phyloP scores from a whole-genome alignment of 92 coral and sea anemone genomes.

The Palythoa grandiflora region DNA sequence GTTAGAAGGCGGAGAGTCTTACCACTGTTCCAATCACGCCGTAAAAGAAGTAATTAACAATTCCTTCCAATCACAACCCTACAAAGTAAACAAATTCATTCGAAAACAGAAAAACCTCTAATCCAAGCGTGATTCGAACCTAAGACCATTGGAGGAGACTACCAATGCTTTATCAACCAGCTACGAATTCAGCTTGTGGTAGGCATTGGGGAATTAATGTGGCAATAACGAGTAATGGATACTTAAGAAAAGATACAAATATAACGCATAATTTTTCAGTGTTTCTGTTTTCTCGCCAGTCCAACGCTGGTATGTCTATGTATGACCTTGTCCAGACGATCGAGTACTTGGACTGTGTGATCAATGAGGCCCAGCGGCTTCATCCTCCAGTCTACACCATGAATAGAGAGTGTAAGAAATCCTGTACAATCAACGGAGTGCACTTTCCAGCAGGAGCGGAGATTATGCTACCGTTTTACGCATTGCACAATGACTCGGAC shows the following conservation, averaged over 20 bases:
- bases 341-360: slow-evolving; percentile 77
- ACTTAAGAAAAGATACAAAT: not conserved
- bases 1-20: too few relatives aligned
- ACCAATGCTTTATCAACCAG: too few relatives aligned
- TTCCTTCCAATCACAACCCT: too few relatives aligned
- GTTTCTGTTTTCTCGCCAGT: not conserved
- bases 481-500: slow-evolving; percentile 67
- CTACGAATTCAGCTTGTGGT: not conserved
- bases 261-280: not conserved
- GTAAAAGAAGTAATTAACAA: too few relatives aligned
- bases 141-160: too few relatives aligned
- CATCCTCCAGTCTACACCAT: slow-evolving; percentile 65
- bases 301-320: slow-evolving; percentile 51
- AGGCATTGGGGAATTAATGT: not conserved
- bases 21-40: too few relatives aligned
- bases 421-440: slow-evolving; percentile 52
- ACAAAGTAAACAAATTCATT: too few relatives aligned
- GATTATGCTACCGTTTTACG: slow-evolving; percentile 58
- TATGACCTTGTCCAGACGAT: slow-evolving; percentile 66
- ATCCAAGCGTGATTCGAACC: too few relatives aligned
- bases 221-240: not conserved
- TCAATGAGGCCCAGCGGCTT: slow-evolving; percentile 69
- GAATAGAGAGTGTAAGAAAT: slow-evolving; percentile 61
- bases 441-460: slow-evolving; percentile 62
- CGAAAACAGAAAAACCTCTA: too few relatives aligned